A percentile compares a stretch with the other conserved stretches of the same genome.
phyloP scores from a whole-genome alignment of 2,797 vertebrate genomes.

The Acipenser ruthenus region DNA sequence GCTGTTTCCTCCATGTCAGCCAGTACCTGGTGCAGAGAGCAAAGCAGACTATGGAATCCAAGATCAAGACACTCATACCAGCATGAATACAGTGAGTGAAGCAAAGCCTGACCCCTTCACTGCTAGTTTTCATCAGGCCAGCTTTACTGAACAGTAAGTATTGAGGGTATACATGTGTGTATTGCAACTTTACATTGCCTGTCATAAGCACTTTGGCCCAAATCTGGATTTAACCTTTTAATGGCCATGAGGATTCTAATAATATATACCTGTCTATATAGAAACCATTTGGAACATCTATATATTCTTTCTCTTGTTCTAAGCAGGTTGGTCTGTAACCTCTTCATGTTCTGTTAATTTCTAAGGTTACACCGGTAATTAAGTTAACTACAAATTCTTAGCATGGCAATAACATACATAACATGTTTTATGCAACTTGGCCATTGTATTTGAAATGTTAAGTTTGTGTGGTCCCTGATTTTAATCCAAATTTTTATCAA shows the following conservation, averaged over 20 bases:
- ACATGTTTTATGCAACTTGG: too few relatives aligned
- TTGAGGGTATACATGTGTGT: background rate
- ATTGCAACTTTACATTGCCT: conserved; percentile 5
- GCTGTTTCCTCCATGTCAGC: background rate
- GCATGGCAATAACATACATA: too few relatives aligned
- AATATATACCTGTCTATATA: background rate
- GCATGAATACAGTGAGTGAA: background rate
- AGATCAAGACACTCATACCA: background rate
- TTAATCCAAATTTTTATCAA: too few relatives aligned
- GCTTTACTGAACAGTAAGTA: conserved; percentile 30
- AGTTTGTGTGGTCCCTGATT: too few relatives aligned
- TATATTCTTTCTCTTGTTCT: conserved; percentile 8
- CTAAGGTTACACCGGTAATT: too few relatives aligned
- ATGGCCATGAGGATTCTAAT: background rate
- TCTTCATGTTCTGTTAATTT: conserved; percentile 9
- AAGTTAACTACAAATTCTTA: too few relatives aligned
- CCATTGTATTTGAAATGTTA: too few relatives aligned
- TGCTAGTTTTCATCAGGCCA: conserved; percentile 8
- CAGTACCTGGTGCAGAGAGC: background rate
- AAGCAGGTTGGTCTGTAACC: conserved; percentile 19
- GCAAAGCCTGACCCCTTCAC: background rate
- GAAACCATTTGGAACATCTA: background rate
- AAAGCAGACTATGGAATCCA: background rate
- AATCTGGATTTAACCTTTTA: background rate
- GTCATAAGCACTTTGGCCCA: background rate